These are phyloP conservation scores for Actinia equina DNA, from an alignment of 64 coral and sea anemone genomes.

Conservation along the genomic window DNA sequence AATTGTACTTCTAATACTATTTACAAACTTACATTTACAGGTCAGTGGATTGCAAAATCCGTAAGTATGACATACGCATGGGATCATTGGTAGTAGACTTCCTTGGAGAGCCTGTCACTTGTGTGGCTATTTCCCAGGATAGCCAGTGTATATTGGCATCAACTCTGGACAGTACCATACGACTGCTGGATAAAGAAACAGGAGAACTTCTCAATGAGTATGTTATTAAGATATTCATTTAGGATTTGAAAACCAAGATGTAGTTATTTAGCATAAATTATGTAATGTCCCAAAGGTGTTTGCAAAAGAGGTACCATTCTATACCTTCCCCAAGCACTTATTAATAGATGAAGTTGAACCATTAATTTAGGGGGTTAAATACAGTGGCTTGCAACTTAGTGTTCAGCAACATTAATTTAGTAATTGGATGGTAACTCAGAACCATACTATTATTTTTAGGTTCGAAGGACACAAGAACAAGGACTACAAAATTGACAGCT, in stretches of 20 bases:
- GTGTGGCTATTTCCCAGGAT: constrained; percentile 87
- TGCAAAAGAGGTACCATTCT: too few relatives aligned
- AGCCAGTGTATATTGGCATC: constrained; percentile 81
- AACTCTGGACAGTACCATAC: constrained; percentile 80
- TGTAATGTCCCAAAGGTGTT: too few relatives aligned
- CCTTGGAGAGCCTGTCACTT: constrained; percentile 87
- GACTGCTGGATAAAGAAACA: constrained; percentile 88
- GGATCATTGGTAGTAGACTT: constrained; percentile 68
- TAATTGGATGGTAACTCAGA: too few relatives aligned
- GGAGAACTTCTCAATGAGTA: constrained; percentile 96
- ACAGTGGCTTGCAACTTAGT: too few relatives aligned
- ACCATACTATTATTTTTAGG: not conserved
- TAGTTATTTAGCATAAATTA: too few relatives aligned
- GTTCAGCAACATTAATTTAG: too few relatives aligned
- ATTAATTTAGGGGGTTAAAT: too few relatives aligned
- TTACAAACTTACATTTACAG: constrained; percentile 8
- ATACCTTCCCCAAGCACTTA: too few relatives aligned
- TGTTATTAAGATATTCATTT: not conserved
- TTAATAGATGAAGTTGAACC: too few relatives aligned
- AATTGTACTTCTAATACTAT: too few relatives aligned
- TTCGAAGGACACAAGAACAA: constrained; percentile 94
- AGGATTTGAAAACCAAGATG: not conserved
- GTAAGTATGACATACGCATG: constrained; percentile 95
- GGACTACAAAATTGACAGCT: constrained; percentile 95
- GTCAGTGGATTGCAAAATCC: constrained; percentile 89